A percentile compares a stretch with the other conserved stretches of the same genome.
Evolutionary conservation across 2,888 invertebrate species (phyloP).

Genomic region (Augiades crinisus): DNA sequence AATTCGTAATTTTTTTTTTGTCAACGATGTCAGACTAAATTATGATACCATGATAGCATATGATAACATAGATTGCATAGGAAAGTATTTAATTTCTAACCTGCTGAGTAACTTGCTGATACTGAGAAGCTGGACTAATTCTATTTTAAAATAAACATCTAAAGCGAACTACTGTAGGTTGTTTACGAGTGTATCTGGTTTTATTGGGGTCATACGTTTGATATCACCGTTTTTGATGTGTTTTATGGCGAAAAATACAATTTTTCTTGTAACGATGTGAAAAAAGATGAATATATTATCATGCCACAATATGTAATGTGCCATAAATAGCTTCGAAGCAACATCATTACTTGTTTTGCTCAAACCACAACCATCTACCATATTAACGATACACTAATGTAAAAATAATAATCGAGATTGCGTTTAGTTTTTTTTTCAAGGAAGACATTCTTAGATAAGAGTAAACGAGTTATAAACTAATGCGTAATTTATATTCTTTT

Average conservation of each 20-base stretch:
- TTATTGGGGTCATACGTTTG: conserved; percentile 64
- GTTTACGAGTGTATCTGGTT: conserved; percentile 59
- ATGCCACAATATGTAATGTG: too few species aligned
- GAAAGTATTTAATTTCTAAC: background rate
- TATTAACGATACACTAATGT: conserved; percentile 12
- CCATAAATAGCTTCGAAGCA: background rate
- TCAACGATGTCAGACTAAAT: too few species aligned
- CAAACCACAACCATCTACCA: background rate
- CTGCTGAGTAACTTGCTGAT: conserved; percentile 20
- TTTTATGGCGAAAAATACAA: conserved; percentile 41
- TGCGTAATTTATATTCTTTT: conserved; percentile 1
- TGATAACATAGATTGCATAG: background rate
- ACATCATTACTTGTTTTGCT: background rate
- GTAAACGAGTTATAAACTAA: conserved; percentile 11
- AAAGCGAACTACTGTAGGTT: conserved; percentile 46
- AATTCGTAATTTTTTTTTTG: too few species aligned
- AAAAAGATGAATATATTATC: too few species aligned
- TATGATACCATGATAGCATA: too few species aligned
- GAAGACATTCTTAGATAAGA: conserved; percentile 16
- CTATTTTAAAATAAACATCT: conserved; percentile 64
- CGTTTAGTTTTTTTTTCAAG: conserved; percentile 9
- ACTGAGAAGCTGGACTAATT: conserved; percentile 34
- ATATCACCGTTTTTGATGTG: conserved; percentile 66
- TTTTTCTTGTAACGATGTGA: background rate
- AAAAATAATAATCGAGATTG: conserved; percentile 6